A percentile compares a stretch with the other conserved stretches of the same genome.
These are phyloP conservation scores for Ceratosolen solmsi DNA, from an alignment of 1,140 invertebrate genomes.

Conservation along the genomic window DNA sequence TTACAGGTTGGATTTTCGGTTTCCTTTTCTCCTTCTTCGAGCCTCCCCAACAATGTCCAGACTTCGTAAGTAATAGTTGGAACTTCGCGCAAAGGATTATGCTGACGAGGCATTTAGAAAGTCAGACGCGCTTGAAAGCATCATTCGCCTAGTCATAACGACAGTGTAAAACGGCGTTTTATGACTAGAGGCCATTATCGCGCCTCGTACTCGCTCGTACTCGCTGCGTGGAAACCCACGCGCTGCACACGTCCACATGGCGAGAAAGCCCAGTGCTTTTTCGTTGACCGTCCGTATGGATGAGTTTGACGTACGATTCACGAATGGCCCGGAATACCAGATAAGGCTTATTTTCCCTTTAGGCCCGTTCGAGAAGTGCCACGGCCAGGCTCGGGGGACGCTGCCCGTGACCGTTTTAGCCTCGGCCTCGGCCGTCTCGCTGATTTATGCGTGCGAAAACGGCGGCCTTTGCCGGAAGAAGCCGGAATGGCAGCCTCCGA, in stretches of 20 bases:
- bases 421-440: neutral
- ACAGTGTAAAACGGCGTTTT: constrained; percentile 52
- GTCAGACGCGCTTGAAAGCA: constrained; percentile 18
- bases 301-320: neutral
- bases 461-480: neutral
- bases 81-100: constrained; percentile 33
- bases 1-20: neutral
- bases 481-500: neutral
- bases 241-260: neutral
- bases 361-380: neutral
- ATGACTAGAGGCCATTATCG: constrained; percentile 49
- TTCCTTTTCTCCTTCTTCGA: neutral
- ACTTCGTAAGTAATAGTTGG: constrained; percentile 25
- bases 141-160: constrained; percentile 46
- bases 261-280: neutral
- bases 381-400: no score
- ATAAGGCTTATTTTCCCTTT: neutral
- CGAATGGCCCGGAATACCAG: neutral
- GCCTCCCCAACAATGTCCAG: neutral
- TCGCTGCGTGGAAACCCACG: neutral
- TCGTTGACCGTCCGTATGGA: neutral
- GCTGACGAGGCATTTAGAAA: constrained; percentile 36
- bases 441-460: constrained; percentile 16
- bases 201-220: neutral
- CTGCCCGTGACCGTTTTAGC: neutral